Conservation (phyloP, 2,113 vertebrate genomes). For the Plectropomus leopardus region DNA sequence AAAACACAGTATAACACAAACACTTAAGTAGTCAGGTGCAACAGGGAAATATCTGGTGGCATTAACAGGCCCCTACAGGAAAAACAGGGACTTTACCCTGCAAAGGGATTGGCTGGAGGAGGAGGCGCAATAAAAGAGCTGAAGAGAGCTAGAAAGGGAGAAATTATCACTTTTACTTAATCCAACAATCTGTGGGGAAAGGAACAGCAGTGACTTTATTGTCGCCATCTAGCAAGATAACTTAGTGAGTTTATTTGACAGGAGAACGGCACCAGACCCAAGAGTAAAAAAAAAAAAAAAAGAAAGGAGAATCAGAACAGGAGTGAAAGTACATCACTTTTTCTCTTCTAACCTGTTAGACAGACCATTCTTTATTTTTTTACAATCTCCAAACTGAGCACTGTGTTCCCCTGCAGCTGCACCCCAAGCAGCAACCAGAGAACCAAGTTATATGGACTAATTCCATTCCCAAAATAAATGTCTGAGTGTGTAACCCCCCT, state of each 20-base stretch:
- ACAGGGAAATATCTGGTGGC: slow-evolving; percentile 58
- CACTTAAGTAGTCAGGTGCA: slow-evolving; percentile 58
- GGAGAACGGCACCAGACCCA: slow-evolving; percentile 28
- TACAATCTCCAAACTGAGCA: slow-evolving; percentile 28
- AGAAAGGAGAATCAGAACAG: slow-evolving; percentile 7
- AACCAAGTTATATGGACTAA: neutral
- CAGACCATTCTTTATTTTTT: slow-evolving; percentile 47
- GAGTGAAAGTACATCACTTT: slow-evolving; percentile 24
- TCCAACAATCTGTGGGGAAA: slow-evolving; percentile 40
- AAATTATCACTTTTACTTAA: slow-evolving; percentile 65
- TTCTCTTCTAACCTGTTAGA: slow-evolving; percentile 33
- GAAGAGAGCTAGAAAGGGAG: slow-evolving; percentile 21
- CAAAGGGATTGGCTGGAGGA: slow-evolving; percentile 14
- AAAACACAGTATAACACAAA: slow-evolving; percentile 43
- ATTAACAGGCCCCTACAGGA: slow-evolving; percentile 54
- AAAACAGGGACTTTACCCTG: slow-evolving; percentile 3
- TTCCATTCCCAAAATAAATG: slow-evolving; percentile 9
- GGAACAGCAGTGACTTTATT: slow-evolving; percentile 53
- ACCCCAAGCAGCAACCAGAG: neutral
- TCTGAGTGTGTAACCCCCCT: neutral
- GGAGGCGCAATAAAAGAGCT: slow-evolving; percentile 31
- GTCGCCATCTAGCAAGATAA: slow-evolving; percentile 55
- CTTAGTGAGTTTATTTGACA: slow-evolving; percentile 54
- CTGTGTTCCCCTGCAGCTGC: slow-evolving; percentile 11
- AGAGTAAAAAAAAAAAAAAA: slow-evolving; percentile 32